These are phyloP conservation scores for Brachyrhaphis roseni DNA, from an alignment of 2,797 vertebrate species.

Conservation along the genomic window DNA sequence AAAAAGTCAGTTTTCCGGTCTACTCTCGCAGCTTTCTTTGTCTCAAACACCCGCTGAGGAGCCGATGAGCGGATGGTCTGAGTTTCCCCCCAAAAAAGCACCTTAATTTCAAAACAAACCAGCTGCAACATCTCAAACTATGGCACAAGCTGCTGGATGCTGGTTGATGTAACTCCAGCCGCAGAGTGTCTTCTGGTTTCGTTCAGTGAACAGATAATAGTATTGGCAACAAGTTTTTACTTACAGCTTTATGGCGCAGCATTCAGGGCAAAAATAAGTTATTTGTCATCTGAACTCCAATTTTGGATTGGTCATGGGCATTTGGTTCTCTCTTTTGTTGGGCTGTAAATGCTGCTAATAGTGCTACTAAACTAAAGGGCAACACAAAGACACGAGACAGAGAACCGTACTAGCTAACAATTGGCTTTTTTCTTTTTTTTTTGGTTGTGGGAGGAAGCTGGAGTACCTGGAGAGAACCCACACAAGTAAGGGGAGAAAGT, in stretches of 20 bases:
- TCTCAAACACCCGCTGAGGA: constrained; percentile 31
- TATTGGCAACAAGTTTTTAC: not conserved
- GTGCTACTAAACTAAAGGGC: not conserved
- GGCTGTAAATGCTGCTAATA: not conserved
- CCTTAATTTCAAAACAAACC: constrained; percentile 38
- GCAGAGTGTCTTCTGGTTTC: not conserved
- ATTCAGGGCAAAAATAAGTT: not conserved
- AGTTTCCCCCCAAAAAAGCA: constrained; percentile 21
- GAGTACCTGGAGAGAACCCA: not conserved
- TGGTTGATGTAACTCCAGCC: constrained; percentile 27
- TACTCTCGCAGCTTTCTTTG: constrained; percentile 44
- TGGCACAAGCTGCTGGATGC: constrained; percentile 57
- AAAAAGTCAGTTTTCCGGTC: constrained; percentile 22
- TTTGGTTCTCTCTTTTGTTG: not conserved
- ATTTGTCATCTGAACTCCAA: not conserved
- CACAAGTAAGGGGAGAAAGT: not conserved
- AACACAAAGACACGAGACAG: not conserved
- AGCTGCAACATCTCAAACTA: constrained; percentile 40
- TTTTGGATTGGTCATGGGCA: not conserved
- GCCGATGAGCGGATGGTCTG: constrained; percentile 55
- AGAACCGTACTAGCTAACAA: not conserved
- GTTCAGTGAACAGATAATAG: not conserved
- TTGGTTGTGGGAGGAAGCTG: not conserved
- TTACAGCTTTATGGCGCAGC: not conserved
- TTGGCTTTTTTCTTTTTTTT: not conserved